phyloP scores from a whole-genome alignment of 2,797 vertebrate species.

The Pseudotriccus pelzelni region DNA sequence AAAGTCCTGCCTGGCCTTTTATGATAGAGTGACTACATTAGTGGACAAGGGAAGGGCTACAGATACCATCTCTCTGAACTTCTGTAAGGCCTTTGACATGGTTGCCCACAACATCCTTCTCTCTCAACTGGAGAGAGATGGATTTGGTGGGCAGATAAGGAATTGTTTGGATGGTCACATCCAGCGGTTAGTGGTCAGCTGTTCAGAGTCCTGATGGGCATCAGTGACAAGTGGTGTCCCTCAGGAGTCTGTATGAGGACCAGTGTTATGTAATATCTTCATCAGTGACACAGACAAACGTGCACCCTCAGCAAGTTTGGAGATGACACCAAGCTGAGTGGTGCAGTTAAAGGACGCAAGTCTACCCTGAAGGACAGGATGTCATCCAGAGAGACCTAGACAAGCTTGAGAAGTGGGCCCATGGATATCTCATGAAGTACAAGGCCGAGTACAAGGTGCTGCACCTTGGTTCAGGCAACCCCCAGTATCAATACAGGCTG shows the following conservation, averaged over 20 bases:
- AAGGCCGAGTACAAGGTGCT: neutral
- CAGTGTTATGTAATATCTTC: neutral
- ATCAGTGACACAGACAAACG: neutral
- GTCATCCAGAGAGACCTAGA: neutral
- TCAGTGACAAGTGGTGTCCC: neutral
- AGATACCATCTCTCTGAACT: neutral
- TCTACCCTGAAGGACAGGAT: neutral
- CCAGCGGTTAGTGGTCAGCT: neutral
- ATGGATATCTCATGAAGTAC: neutral
- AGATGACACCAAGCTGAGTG: neutral
- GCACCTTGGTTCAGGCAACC: neutral
- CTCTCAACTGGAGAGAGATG: neutral
- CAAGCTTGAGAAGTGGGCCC: rapidly evolving
- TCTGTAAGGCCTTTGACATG: neutral
- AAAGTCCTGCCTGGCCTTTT: neutral
- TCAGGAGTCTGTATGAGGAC: rapidly evolving
- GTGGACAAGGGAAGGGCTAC: no score
- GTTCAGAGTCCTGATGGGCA: neutral
- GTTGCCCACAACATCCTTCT: neutral
- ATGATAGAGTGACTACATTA: neutral
- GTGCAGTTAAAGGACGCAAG: neutral
- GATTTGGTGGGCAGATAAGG: neutral
- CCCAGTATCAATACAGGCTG: neutral
- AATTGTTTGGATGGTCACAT: neutral
- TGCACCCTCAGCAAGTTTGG: neutral